Evolutionary conservation across 1,140 invertebrate species (phyloP).

Genomic region (Centruroides vittatus): DNA sequence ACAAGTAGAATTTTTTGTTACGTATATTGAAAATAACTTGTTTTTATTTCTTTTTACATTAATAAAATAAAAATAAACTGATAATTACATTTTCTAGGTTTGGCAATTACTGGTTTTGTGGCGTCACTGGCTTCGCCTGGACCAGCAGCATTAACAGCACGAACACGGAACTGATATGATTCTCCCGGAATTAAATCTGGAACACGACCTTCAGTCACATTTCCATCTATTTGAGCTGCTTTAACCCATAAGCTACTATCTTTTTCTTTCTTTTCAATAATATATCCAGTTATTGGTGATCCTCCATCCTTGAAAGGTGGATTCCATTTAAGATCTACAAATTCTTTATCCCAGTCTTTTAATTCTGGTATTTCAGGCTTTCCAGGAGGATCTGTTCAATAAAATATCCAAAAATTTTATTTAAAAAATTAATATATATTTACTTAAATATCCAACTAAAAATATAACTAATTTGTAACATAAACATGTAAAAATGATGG

Average conservation of each 20-base stretch:
- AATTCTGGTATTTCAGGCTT: conserved; percentile 75
- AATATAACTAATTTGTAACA: too few relatives aligned
- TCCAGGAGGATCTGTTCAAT: conserved; percentile 62
- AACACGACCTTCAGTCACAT: conserved; percentile 51
- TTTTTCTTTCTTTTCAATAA: conserved; percentile 87
- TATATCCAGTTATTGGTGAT: conserved; percentile 79
- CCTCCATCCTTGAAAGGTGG: conserved; percentile 79
- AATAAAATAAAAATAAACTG: too few relatives aligned
- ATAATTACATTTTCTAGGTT: conserved; percentile 65
- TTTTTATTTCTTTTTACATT: too few relatives aligned
- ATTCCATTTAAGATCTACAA: conserved; percentile 81
- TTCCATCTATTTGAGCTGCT: conserved; percentile 56
- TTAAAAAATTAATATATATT: conserved; percentile 15
- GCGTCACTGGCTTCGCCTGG: conserved; percentile 60
- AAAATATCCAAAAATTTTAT: conserved; percentile 31
- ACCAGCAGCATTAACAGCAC: conserved; percentile 47
- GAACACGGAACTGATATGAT: conserved; percentile 91
- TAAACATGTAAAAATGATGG: too few relatives aligned
- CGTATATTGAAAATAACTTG: too few relatives aligned
- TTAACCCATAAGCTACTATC: conserved; percentile 73
- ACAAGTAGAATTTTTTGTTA: too few relatives aligned
- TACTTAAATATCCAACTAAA: too few relatives aligned
- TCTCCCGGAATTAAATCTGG: conserved; percentile 84
- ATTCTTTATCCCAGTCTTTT: conserved; percentile 88
- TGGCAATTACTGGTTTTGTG: conserved; percentile 57